A percentile compares a stretch with the other conserved stretches of the same genome.
Conservation (phyloP, 2,113 vertebrate species). For the Gorsachius goisagi region DNA sequence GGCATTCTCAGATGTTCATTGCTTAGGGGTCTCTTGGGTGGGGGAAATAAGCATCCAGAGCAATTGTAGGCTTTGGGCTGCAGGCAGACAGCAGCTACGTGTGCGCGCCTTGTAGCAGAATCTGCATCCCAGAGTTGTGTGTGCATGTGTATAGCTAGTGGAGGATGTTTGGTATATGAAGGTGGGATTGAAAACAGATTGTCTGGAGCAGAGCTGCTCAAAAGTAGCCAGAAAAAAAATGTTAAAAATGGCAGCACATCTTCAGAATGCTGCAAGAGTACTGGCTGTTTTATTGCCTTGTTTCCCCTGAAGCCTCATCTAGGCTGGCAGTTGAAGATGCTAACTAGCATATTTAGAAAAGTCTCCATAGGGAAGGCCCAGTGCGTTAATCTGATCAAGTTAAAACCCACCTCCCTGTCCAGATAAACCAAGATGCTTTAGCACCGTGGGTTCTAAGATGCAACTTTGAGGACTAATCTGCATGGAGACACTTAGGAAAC, state of each 20-base stretch:
- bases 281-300: neutral
- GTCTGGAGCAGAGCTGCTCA: neutral
- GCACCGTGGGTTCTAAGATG: neutral
- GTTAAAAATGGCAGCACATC: neutral
- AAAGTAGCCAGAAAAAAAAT: neutral
- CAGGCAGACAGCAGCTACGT: neutral
- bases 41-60: neutral
- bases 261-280: neutral
- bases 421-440: neutral
- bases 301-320: neutral
- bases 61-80: neutral
- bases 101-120: fast-evolving
- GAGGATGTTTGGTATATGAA: neutral
- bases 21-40: neutral
- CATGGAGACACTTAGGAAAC: neutral
- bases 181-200: neutral
- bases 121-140: neutral
- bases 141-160: neutral
- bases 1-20: fast-evolving
- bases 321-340: neutral
- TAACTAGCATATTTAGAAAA: neutral
- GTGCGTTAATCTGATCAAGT: neutral
- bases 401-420: neutral
- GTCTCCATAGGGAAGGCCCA: neutral
- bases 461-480: neutral